Percentiles rank a stretch among this genome's conserved stretches.
These are phyloP conservation scores for Thunnus albacares DNA, from an alignment of 2,797 vertebrate genomes.

Conservation along the genomic window DNA sequence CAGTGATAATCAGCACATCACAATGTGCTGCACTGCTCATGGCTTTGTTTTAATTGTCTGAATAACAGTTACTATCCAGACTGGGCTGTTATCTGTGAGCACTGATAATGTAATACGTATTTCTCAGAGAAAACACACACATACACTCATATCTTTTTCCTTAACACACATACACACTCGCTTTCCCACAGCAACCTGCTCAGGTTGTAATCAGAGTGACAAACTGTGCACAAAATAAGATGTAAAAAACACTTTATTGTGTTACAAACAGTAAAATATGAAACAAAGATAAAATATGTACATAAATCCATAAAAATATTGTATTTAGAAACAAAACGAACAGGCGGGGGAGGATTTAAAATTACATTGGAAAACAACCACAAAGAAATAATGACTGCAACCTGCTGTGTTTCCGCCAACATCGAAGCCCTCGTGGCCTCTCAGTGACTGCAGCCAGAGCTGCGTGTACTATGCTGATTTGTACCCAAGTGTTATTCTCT, in stretches of 20 bases:
- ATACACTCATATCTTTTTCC: too few species aligned
- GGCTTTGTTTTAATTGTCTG: conserved; percentile 45
- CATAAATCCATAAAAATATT: conserved; percentile 33
- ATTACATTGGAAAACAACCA: conserved; percentile 16
- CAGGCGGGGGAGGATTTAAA: conserved; percentile 17
- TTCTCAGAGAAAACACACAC: conserved; percentile 32
- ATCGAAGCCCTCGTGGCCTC: conserved; percentile 4
- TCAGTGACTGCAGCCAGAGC: conserved; percentile 16
- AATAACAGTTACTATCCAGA: conserved; percentile 37
- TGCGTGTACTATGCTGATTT: not conserved
- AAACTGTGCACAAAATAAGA: conserved; percentile 7
- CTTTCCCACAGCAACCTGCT: not conserved
- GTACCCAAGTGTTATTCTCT: conserved; percentile 6
- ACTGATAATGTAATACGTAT: conserved; percentile 42
- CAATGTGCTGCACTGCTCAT: conserved; percentile 20
- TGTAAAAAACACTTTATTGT: conserved; percentile 70
- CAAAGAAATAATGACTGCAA: conserved; percentile 19
- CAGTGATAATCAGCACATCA: conserved; percentile 41
- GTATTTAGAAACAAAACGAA: conserved; percentile 36
- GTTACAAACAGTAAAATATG: conserved; percentile 35
- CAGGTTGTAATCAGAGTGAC: conserved; percentile 12
- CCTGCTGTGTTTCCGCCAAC: conserved; percentile 8
- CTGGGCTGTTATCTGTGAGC: conserved; percentile 23
- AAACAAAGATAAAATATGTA: conserved; percentile 47
- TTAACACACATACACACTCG: not conserved